phyloP scores from a whole-genome alignment of 1,140 invertebrate species.

The Caenorhabditis tropicalis region DNA sequence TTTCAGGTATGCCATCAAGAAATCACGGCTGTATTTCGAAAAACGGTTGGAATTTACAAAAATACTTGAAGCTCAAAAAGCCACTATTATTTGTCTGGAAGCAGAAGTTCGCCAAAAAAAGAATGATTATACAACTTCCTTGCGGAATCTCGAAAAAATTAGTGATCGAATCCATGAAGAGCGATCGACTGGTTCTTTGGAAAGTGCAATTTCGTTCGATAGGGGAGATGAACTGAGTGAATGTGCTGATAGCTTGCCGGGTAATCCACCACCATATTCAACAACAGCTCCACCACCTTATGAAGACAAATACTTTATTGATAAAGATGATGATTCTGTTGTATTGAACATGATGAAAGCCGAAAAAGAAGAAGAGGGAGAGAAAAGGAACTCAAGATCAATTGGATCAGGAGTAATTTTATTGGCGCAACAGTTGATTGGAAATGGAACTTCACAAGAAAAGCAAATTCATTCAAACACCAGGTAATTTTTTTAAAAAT shows the following conservation, averaged over 20 bases:
- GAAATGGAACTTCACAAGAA: constrained; percentile 36
- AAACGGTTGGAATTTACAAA: constrained; percentile 62
- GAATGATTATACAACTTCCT: constrained; percentile 65
- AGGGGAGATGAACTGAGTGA: neutral
- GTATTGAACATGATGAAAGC: constrained; percentile 60
- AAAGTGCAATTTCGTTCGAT: neutral
- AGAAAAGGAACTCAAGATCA: constrained; percentile 1
- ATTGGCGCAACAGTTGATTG: constrained; percentile 63
- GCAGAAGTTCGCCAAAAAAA: constrained; percentile 66
- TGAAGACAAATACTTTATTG: constrained; percentile 52
- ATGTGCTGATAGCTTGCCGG: neutral
- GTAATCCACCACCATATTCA: constrained; percentile 50
- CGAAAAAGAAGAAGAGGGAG: constrained; percentile 37
- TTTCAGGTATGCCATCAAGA: constrained; percentile 72
- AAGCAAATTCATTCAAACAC: neutral
- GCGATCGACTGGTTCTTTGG: constrained; percentile 48
- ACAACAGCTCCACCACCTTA: constrained; percentile 53
- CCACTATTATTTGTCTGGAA: constrained; percentile 61
- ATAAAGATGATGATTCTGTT: constrained; percentile 49
- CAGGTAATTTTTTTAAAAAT: constrained; percentile 16
- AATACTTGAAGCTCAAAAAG: constrained; percentile 64
- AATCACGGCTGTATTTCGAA: constrained; percentile 66
- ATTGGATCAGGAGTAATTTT: constrained; percentile 64
- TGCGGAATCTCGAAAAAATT: constrained; percentile 65
- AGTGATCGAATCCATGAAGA: constrained; percentile 68